A percentile compares a stretch with the other conserved stretches of the same genome.
These are phyloP conservation scores for Paedocypris micromegethes DNA, from an alignment of 2,797 vertebrate genomes.

Conservation along the genomic window DNA sequence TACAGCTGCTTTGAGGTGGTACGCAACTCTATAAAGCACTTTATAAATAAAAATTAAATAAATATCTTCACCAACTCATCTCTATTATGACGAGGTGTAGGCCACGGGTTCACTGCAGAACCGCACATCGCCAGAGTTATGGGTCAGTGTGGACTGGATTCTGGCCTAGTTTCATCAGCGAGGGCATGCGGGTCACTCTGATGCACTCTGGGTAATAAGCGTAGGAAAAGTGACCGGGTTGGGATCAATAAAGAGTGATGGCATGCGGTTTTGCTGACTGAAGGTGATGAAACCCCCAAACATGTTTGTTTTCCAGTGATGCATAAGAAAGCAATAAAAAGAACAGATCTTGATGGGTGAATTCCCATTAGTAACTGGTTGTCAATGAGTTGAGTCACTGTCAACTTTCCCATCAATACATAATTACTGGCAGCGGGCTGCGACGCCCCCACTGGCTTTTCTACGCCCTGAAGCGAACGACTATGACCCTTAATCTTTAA, in stretches of 20 bases:
- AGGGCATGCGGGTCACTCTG: background rate
- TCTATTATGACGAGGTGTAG: no score
- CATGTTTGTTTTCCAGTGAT: background rate
- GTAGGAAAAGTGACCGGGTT: conserved; percentile 35
- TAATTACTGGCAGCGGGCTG: conserved; percentile 5
- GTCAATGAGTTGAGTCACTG: conserved; percentile 1
- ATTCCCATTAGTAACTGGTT: conserved; percentile 12
- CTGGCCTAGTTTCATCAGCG: conserved; percentile 17
- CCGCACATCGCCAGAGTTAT: conserved; percentile 1
- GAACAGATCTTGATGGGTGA: background rate
- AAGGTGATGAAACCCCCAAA: conserved; percentile 1
- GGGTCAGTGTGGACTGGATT: conserved; percentile 9
- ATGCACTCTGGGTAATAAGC: conserved; percentile 31
- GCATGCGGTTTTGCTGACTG: conserved; percentile 25
- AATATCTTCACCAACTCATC: no score
- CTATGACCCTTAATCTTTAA: conserved; percentile 24
- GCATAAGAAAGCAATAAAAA: background rate
- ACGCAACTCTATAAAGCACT: no score
- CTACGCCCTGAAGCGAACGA: conserved; percentile 8
- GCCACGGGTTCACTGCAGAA: background rate
- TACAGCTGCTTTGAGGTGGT: no score
- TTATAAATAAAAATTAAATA: no score
- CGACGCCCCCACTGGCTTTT: conserved; percentile 1
- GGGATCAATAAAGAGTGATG: conserved; percentile 37
- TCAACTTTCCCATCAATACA: conserved; percentile 9